These are phyloP conservation scores for Lordiphosa clarofinis DNA, from an alignment of 1,140 invertebrate species.

Conservation along the genomic window DNA sequence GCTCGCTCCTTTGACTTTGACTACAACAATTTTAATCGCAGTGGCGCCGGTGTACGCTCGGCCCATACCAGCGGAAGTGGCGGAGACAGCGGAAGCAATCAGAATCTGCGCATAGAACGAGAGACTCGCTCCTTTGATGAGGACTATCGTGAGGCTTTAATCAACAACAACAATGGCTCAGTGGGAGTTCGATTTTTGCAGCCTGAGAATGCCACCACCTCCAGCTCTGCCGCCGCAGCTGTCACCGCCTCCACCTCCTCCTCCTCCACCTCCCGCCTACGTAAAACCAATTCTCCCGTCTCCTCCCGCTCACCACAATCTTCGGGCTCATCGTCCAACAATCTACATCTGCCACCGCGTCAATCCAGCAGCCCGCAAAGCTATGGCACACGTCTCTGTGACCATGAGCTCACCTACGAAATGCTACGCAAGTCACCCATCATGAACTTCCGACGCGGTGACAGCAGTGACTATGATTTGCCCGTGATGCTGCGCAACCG, in stretches of 20 bases:
- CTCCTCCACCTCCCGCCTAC: slow-evolving; percentile 23
- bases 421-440: slow-evolving; percentile 68
- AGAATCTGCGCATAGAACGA: slow-evolving; percentile 62
- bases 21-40: slow-evolving; percentile 63
- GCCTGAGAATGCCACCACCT: slow-evolving; percentile 8
- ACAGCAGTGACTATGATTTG: slow-evolving; percentile 60
- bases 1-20: slow-evolving; percentile 77
- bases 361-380: slow-evolving; percentile 66
- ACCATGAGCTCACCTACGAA: slow-evolving; percentile 77
- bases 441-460: slow-evolving; percentile 66
- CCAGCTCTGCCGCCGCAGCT: neutral
- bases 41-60: slow-evolving; percentile 13
- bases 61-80: slow-evolving; percentile 33
- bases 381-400: slow-evolving; percentile 74
- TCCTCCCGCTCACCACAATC: slow-evolving; percentile 65
- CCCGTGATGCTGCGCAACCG: slow-evolving; percentile 55
- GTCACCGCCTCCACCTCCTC: slow-evolving; percentile 14
- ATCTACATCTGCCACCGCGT: slow-evolving; percentile 43
- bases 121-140: slow-evolving; percentile 79
- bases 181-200: slow-evolving; percentile 50
- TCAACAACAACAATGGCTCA: slow-evolving; percentile 45
- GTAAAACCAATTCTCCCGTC: slow-evolving; percentile 44
- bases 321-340: slow-evolving; percentile 68
- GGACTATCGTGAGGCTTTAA: slow-evolving; percentile 64
- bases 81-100: slow-evolving; percentile 53